Base-by-base conservation (phyloP, 2,888 invertebrate species). In the Hirtodrosophila cameraria region DNA sequence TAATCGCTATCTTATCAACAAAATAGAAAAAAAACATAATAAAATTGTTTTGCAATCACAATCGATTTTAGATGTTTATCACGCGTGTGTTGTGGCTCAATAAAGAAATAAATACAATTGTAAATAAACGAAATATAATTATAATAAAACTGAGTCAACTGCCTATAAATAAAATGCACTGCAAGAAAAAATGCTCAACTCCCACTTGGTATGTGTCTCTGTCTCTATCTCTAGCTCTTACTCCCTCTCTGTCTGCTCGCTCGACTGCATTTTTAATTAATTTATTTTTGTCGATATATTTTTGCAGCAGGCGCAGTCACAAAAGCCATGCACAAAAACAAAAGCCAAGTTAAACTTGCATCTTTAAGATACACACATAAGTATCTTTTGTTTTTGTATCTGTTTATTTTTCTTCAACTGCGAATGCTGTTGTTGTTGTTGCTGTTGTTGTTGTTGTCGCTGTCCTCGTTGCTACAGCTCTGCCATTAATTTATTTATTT, bases 401-500 rank as follows among this genome's bases (percentile, higher is more conserved):
- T 41, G 41, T 41, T 35, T 11, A 33, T 48, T 55, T 58, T 55
- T 46, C 39, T 60, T 41, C n/a, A n/a, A n/a, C n/a, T n/a, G n/a
- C n/a, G n/a, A 23, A 23, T 67, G 68, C 39, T 70, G 59, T 35
- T 55, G 65, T 46, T 35, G 25, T 13, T 33, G 20, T 12, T 38
- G 31, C 6, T n/a, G n/a, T n/a, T n/a, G n/a, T n/a, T 30, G 50
- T 5, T 33, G 30, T 12, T 46, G 53, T 36, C 50, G 49, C 48
- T 57, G 59, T 71, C 57, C 66, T 80, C 72, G 65, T 55, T 71
- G 60, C 54, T 46, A 38, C 43, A 49, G 50, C 74, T 48, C 59
- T 59, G 76, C 66, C 85, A 84, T 83, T 80, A 77, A 84, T 82
- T 86, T 86, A 86, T 82, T 80, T 82, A 82, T 86, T 86, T 82